phyloP scores from a whole-genome alignment of 2,113 vertebrate genomes.

The Onychostruthus taczanowskii region DNA sequence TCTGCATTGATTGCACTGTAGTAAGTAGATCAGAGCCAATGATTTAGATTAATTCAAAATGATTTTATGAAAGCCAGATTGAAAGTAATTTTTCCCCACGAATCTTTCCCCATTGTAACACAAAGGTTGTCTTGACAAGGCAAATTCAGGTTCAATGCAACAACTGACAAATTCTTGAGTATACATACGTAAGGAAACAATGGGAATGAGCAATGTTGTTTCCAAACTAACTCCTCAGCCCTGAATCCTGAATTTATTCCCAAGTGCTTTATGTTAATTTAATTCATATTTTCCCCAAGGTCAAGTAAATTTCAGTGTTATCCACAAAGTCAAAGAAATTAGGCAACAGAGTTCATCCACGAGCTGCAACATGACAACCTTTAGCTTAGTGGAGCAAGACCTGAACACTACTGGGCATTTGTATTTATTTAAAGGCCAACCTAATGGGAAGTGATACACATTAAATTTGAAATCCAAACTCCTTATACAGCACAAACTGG shows the following conservation, averaged over 20 bases:
- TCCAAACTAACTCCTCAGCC: not conserved
- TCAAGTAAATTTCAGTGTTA: conserved; percentile 16
- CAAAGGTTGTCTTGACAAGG: not conserved
- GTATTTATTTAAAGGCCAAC: not conserved
- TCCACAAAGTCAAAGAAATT: conserved; percentile 7
- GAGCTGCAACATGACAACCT: conserved; percentile 1
- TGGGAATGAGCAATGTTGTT: not conserved
- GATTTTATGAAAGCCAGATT: not conserved
- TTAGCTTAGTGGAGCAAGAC: conserved; percentile 36
- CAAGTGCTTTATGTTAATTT: not conserved
- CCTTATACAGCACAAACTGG: not conserved
- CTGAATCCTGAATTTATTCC: not conserved
- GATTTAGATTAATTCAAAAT: not conserved
- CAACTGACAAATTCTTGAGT: not conserved
- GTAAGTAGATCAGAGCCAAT: not conserved
- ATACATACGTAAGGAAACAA: not conserved
- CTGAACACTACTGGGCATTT: not conserved
- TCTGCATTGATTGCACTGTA: not conserved
- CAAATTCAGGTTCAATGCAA: not conserved
- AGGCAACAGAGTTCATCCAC: not conserved
- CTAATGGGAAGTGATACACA: not conserved
- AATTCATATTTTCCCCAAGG: not conserved
- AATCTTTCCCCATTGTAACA: not conserved
- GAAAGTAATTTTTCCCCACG: not conserved
- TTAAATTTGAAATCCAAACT: not conserved